These are phyloP conservation scores for Tauraco hartlaubi DNA, from an alignment of 2,797 vertebrate genomes.

Conservation along the genomic window DNA sequence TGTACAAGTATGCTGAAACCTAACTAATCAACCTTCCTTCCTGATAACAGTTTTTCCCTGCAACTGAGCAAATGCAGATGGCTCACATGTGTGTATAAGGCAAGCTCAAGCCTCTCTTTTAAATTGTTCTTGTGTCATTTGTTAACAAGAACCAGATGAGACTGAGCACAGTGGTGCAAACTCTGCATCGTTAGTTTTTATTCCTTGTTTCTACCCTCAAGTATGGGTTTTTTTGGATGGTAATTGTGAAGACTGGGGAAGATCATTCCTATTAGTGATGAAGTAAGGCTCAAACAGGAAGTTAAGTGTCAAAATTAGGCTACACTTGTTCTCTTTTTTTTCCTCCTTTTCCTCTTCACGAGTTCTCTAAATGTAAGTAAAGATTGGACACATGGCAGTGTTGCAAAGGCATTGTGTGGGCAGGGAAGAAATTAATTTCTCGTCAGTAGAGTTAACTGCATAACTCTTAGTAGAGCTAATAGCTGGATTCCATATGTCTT, in stretches of 20 bases:
- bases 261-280: not conserved
- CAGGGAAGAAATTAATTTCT: not conserved
- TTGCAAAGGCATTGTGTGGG: not conserved
- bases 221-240: not conserved
- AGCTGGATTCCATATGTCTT: not conserved
- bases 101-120: not conserved
- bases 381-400: not conserved
- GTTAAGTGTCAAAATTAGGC: not conserved
- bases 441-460: not conserved
- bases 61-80: fast-evolving
- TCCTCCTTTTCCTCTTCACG: not conserved
- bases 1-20: not conserved
- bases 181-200: not conserved
- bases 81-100: fast-evolving
- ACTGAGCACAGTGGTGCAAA: not conserved
- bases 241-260: not conserved
- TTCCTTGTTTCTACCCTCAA: not conserved
- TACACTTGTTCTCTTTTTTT: not conserved
- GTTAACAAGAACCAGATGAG: not conserved
- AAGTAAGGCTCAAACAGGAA: not conserved
- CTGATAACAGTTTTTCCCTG: not conserved
- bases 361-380: not conserved
- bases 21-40: not conserved
- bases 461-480: not conserved
- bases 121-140: not conserved